Base-by-base conservation (phyloP, 2,113 vertebrate genomes). In the Cyanoramphus novaezelandiae region DNA sequence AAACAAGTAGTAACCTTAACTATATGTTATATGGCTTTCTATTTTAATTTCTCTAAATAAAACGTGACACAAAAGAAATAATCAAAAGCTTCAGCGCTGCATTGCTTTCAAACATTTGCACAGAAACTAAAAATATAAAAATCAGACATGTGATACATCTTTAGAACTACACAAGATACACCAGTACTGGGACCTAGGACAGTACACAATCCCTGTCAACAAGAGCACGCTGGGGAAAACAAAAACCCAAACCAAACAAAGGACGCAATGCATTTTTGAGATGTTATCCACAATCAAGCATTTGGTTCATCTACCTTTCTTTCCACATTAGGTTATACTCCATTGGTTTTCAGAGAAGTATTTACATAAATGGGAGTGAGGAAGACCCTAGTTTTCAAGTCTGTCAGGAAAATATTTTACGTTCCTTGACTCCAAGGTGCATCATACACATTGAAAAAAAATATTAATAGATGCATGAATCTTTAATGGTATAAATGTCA, bases 11-110 rank as follows among this genome's bases (percentile, higher is more conserved):
- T 95, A 97, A 98, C 97, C 90, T 97, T 96, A 98, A 97, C 92
- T 97, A 97, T 93, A 90, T 96, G 93, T 98, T 97, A 98, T 98
- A 98, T 98, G 98, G 98, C 98, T 98, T 98, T 98, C 98, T 98
- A 98, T 96, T 98, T 88, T 79, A 97, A 97, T 96, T 97, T 97
- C 88, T 97, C 96, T 97, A 98, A 97, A 97, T 94, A 96, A 98
- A 98, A 83, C 91, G 83, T 92, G 90, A 98, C 97, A 97, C 89
- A 97, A 97, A 96, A 92, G 93, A 98, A 98, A 97, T 94, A 95
- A 91, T 90, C 93, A 92, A 93, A 97, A 97, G 93, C 86, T 94
- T 97, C 95, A 97, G 98, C 95, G 50, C 94, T 97, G 97, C 96
- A 95, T 92, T 97, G 97, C 95, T 97, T 98, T 96, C 97, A 97